Base-by-base conservation (phyloP, 2,888 invertebrate species). In the Scrobipalpa costella region DNA sequence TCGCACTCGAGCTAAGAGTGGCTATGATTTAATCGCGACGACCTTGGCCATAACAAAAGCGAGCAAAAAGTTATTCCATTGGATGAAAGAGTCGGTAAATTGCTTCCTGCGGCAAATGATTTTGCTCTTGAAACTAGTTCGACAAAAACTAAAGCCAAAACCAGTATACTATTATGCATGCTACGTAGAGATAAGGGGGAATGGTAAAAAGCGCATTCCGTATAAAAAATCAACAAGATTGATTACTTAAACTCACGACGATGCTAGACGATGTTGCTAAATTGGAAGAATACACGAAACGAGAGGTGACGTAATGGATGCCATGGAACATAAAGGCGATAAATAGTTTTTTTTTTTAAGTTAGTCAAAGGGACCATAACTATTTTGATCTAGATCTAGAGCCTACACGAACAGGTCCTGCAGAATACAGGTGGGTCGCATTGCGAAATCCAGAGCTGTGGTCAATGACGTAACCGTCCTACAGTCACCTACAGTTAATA, bases 381-480 rank as follows among this genome's bases (percentile, higher is more conserved):
- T 27, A 27, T 6, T 52, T 2, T 13, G 11, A 5, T 13, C 6
- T 52, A 11, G n/a, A 7, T 11, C 52, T 52, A 55, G n/a, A 59
- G 7, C 59, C 44, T 44, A 44, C 59, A n/a, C 47, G 34, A 47
- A 49, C 60, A 60, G 49, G 60, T 60, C 49, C 60, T 60, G 34
- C 21, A 27, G 13, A 59, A 44, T 19, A 21, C 60, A 60, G 60
- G 60, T 60, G 60, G 60, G 40, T 21, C 27, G 59, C 7, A 19
- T 60, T 60, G 60, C 60, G 34, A 49, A 60, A 60, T 60, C 49
- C 60, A 60, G 60, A 60, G 15, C 60, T 11, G 34, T 11, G 21
- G 49, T 13, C 40, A 47, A 73, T 89, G 89, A 89, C 86, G 89
- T 86, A 85, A 88, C 74, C 67, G 70, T 69, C 77, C 73, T 68